Percentiles rank a stretch among this genome's conserved stretches.
Conservation (phyloP, 1,140 invertebrate species). For the Drosophila biarmipes region DNA sequence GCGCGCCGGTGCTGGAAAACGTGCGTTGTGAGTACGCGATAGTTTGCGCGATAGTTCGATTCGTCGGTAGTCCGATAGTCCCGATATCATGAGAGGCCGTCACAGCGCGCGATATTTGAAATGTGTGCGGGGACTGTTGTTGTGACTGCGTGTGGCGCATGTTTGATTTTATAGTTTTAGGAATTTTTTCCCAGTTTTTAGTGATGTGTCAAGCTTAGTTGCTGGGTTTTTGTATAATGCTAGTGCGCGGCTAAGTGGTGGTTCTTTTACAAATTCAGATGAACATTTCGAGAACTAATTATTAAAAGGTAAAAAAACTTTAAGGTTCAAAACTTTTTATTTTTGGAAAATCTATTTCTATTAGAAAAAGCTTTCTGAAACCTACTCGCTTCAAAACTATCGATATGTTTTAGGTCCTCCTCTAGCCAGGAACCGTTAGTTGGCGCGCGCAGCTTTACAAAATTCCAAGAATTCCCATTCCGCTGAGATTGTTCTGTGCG, state of each 20-base stretch:
- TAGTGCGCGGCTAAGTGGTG: background rate
- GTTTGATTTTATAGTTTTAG: slow-evolving; percentile 13
- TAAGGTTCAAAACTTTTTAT: no score
- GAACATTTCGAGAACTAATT: no score
- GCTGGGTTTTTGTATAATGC: slow-evolving; percentile 28
- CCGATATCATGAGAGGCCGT: slow-evolving; percentile 9
- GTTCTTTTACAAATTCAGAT: no score
- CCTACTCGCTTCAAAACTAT: background rate
- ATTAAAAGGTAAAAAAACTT: no score
- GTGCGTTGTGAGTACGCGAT: background rate
- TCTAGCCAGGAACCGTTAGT: slow-evolving; percentile 30
- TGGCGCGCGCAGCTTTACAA: slow-evolving; percentile 3
- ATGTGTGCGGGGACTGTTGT: slow-evolving; percentile 9
- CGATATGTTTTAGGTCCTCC: background rate
- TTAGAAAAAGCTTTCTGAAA: no score
- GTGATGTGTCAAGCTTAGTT: slow-evolving; percentile 31
- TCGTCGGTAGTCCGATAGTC: slow-evolving; percentile 15
- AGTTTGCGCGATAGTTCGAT: slow-evolving; percentile 2
- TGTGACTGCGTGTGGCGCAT: slow-evolving; percentile 10
- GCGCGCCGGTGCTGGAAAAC: slow-evolving; percentile 23
- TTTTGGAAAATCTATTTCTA: no score
- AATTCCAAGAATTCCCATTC: slow-evolving; percentile 1
- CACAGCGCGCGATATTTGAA: slow-evolving; percentile 23
- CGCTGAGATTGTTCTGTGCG: slow-evolving; percentile 6
- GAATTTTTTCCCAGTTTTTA: slow-evolving; percentile 8